Evolutionary conservation across 2,797 vertebrate genomes (phyloP).

Genomic region (Enteromius afrohamiltoni): DNA sequence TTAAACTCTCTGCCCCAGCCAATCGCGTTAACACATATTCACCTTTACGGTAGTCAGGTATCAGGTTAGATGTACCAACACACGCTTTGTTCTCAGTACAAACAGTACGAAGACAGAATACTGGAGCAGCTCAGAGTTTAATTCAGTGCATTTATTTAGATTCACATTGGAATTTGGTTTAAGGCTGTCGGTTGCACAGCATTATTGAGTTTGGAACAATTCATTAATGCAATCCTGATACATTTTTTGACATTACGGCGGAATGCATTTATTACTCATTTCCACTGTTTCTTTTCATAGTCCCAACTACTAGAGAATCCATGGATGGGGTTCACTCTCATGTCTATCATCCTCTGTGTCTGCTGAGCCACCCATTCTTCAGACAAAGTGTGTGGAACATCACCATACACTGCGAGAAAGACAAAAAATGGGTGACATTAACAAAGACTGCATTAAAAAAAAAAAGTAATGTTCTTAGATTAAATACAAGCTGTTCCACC

Average conservation of each 20-base stretch:
- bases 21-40: constrained; percentile 6
- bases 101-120: constrained; percentile 27
- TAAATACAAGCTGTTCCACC: neutral
- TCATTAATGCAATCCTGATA: constrained; percentile 4
- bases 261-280: constrained; percentile 59
- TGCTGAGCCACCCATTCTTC: constrained; percentile 66
- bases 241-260: neutral
- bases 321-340: constrained; percentile 66
- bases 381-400: constrained; percentile 66
- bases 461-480: neutral
- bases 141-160: constrained; percentile 45
- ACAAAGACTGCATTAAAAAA: neutral
- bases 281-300: constrained; percentile 71
- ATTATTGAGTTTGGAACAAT: neutral
- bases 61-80: constrained; percentile 14
- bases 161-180: constrained; percentile 30
- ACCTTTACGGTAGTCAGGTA: neutral
- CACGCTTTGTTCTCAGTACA: constrained; percentile 26
- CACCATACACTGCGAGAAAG: constrained; percentile 67
- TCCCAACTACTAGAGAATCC: constrained; percentile 68
- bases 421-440: neutral
- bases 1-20: neutral
- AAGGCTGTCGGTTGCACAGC: constrained; percentile 41
- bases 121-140: neutral
- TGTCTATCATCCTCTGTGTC: constrained; percentile 69